Evolutionary conservation across 2,113 vertebrate species (phyloP).

Genomic region (Herpetotheres cachinnans): DNA sequence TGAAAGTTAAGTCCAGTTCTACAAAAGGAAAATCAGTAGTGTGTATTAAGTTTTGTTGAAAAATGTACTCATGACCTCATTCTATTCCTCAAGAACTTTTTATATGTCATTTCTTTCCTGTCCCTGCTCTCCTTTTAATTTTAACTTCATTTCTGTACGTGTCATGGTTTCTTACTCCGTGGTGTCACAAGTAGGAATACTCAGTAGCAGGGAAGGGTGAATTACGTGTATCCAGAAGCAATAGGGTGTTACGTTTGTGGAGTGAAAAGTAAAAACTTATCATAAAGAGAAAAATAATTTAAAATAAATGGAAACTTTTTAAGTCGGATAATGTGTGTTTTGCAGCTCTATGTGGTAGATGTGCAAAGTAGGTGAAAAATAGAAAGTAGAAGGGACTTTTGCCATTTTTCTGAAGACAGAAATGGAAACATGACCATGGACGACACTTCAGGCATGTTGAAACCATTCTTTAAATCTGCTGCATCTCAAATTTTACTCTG

Average conservation of each 20-base stretch:
- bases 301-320: not conserved
- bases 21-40: not conserved
- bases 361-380: not conserved
- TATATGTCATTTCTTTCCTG: not conserved
- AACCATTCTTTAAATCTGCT: not conserved
- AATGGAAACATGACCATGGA: not conserved
- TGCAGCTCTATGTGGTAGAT: not conserved
- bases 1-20: not conserved
- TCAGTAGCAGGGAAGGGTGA: not conserved
- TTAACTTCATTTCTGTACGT: not conserved
- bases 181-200: not conserved
- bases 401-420: not conserved
- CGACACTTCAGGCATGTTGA: not conserved
- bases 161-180: not conserved
- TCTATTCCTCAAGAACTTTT: not conserved
- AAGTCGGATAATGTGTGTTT: not conserved
- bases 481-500: not conserved
- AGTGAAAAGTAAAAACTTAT: not conserved
- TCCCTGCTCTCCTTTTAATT: not conserved
- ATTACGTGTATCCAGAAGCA: not conserved
- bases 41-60: not conserved
- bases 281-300: not conserved
- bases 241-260: not conserved
- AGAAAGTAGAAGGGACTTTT: not conserved
- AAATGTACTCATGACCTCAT: not conserved